Percentiles rank a stretch among this genome's conserved stretches.
Evolutionary conservation across 2,113 vertebrate genomes (phyloP).

Genomic region (Mustelus asterias): DNA sequence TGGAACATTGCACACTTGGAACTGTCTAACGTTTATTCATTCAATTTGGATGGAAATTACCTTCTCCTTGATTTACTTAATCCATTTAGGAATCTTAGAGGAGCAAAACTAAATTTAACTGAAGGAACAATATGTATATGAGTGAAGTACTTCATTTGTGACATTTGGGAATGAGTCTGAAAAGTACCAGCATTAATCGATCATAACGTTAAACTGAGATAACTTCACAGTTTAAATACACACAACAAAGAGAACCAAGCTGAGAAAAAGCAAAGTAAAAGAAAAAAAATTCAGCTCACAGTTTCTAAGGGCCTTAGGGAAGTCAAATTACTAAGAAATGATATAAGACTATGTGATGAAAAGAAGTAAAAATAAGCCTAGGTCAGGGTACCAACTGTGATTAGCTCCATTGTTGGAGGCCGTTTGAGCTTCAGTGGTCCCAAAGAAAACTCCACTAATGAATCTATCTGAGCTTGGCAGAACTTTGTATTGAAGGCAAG

Average conservation of each 20-base stretch:
- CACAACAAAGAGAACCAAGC: conserved; percentile 44
- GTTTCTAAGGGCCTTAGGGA: conserved; percentile 48
- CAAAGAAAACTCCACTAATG: conserved; percentile 81
- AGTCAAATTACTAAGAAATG: conserved; percentile 55
- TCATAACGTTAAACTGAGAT: conserved; percentile 45
- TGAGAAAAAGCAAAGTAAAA: conserved; percentile 43
- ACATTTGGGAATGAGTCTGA: conserved; percentile 51
- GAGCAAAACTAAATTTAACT: conserved; percentile 51
- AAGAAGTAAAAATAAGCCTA: conserved; percentile 50
- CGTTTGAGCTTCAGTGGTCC: conserved; percentile 74
- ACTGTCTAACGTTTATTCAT: conserved; percentile 55
- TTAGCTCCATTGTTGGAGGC: conserved; percentile 79
- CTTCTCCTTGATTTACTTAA: conserved; percentile 52
- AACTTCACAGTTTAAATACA: conserved; percentile 41
- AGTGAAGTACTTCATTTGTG: conserved; percentile 52
- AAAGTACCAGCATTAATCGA: conserved; percentile 45
- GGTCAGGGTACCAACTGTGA: conserved; percentile 60
- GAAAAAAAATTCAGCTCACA: conserved; percentile 50
- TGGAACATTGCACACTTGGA: conserved; percentile 46
- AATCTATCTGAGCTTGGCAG: conserved; percentile 76
- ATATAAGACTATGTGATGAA: conserved; percentile 51
- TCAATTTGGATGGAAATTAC: conserved; percentile 49
- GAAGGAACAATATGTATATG: conserved; percentile 54
- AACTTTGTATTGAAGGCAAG: conserved; percentile 80
- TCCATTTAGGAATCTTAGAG: conserved; percentile 54